Evolutionary conservation across 2,113 vertebrate genomes (phyloP), one percentile per base, ranked within the genome.

Genomic region (Nymphicus hollandicus): DNA sequence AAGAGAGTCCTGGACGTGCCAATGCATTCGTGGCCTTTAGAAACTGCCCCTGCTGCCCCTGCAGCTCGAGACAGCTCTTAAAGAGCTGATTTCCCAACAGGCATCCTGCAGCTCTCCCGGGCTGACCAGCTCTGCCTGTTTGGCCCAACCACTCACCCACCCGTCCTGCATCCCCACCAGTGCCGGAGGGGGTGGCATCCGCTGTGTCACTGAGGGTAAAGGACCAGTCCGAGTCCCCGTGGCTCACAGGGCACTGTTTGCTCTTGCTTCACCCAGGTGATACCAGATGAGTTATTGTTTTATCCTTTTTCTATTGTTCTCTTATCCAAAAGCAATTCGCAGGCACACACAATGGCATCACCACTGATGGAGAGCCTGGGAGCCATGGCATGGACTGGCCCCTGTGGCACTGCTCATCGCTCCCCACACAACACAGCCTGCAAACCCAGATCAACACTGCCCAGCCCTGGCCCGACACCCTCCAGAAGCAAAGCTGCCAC

Each of bases 31-130:
- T 33, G 82, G 41, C 60, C 46, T 31, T 50, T 5, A 1, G 82
- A 7, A 63, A 22, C 24, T 53, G 28, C n/a, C 50, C 39, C 39
- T 28, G 35, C 39, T 10, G 74, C 9, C 46, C 43, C 53, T 13
- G 39, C 0, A 1, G 47, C 74, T 71, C 2, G 0, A 56, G 50
- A 44, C 1, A 0, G 73, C 0, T 1, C 50, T 27, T 63, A 13
- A 5, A 44, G 61, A 37, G 28, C 6, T 0, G 4, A 43, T 89
- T 78, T 86, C 89, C 41, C 68, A 52, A 1, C 72, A 15, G 35
- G 68, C 24, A 53, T 7, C 33, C 64, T 4, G 1, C 7, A 69
- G 35, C 5, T 46, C 22, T 39, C 25, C 44, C 39, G 0, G 2
- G 25, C 73, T 65, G 87, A 37, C 29, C 65, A 23, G 88, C 81